Base-by-base conservation (phyloP, 1,140 invertebrate species). In the Ephestia elutella region DNA sequence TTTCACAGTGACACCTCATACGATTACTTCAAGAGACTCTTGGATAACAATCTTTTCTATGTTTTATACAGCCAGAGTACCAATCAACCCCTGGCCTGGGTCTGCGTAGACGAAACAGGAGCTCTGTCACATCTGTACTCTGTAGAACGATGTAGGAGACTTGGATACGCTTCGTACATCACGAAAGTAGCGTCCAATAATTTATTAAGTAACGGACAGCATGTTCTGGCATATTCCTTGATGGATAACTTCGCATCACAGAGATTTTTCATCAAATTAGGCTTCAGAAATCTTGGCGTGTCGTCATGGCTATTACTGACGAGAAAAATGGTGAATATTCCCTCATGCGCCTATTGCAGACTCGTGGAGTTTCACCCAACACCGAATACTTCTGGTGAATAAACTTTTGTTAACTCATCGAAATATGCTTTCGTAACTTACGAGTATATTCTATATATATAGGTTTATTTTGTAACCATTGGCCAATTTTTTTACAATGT, bases 151-250 rank as follows among this genome's bases (percentile, higher is more conserved):
- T 64, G 71, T 13, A 69, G 71, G 68, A 67, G 50, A 49, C 67
- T 66, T 7, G 70, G 75, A n/a, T 80, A 73, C n/a, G 75, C 65
- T 0, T 70, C 76, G 56, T 65, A 63, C 13, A 60, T 78, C 0
- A 63, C 65, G 5, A 78, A 75, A 62, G 59, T 66, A 25, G 73
- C 58, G 4, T 38, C 57, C 1, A 73, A 75, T 32, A 71, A 78
- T 25, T 57, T 68, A 10, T 28, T 75, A 13, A 56, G 17, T 0
- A 65, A 71, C 55, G 68, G 66, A 53, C 69, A 68, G 51, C 19
- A 68, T 53, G 35, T 68, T 0, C 51, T 80, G 13, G 69, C 61
- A 5, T 70, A 72, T 18, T 75, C 76, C 13, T 10, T 62, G 21
- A 58, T 64, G 57, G 44, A 68, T 9, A 75, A 75, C 49, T 15